Percentiles rank a stretch among this genome's conserved stretches.
phyloP scores from a whole-genome alignment of 2,113 vertebrate species.

The Progne subis region DNA sequence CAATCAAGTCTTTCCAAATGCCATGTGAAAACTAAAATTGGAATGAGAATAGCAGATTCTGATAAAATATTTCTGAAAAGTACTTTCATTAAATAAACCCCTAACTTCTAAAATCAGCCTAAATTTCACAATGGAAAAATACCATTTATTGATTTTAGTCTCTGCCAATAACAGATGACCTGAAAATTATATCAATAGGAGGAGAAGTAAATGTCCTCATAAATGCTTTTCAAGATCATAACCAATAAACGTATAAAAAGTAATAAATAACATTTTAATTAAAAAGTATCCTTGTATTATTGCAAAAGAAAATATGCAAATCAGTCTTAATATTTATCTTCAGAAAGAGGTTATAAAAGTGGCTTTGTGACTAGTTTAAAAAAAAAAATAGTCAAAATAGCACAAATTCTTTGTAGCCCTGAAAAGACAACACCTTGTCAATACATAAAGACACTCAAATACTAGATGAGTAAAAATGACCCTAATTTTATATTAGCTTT shows the following conservation, averaged over 20 bases:
- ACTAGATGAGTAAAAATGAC: neutral
- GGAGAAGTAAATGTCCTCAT: neutral
- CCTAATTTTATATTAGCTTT: neutral
- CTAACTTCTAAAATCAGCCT: neutral
- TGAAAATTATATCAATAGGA: neutral
- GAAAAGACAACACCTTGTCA: neutral
- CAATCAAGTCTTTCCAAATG: neutral
- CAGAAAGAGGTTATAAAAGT: neutral
- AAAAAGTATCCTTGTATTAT: neutral
- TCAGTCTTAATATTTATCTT: neutral
- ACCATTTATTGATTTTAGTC: neutral
- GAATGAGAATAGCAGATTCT: neutral
- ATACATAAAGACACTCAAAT: neutral
- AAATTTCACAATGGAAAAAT: neutral
- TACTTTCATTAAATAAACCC: neutral
- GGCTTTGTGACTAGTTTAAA: neutral
- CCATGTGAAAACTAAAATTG: neutral
- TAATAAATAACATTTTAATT: neutral
- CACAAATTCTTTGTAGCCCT: neutral
- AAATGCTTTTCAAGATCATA: neutral
- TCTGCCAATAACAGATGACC: neutral
- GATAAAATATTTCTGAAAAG: neutral
- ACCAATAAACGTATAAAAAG: neutral
- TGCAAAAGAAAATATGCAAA: neutral
- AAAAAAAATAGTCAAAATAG: neutral